These are phyloP conservation scores for Malurus leucopterus DNA, from an alignment of 2,797 vertebrate genomes.

Conservation along the genomic window DNA sequence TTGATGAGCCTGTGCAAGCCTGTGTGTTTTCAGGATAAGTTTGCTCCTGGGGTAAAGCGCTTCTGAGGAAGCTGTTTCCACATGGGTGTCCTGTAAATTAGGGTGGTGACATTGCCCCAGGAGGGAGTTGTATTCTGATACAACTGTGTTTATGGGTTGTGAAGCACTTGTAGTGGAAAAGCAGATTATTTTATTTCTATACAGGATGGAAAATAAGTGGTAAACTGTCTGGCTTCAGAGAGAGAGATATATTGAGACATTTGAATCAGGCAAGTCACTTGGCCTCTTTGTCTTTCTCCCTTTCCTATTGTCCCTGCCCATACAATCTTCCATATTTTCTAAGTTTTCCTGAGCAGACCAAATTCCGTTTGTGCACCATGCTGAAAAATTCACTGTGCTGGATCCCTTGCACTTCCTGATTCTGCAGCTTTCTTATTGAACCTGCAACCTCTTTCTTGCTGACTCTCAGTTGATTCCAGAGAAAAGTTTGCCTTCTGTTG, in stretches of 20 bases:
- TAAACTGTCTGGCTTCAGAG: background rate
- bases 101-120: background rate
- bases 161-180: background rate
- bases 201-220: background rate
- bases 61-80: background rate
- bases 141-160: background rate
- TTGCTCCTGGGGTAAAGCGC: background rate
- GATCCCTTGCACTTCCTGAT: background rate
- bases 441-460: background rate
- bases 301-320: background rate
- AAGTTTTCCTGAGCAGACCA: background rate
- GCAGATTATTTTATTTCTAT: background rate
- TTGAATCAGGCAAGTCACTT: background rate
- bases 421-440: too few species aligned
- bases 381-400: background rate
- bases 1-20: background rate
- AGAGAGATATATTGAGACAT: background rate
- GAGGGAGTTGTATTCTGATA: background rate
- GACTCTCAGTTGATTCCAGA: background rate
- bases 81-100: background rate
- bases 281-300: background rate
- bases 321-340: background rate
- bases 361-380: background rate
- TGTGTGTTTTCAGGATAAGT: fast-evolving
- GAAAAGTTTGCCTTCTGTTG: background rate